A percentile compares a stretch with the other conserved stretches of the same genome.
Conservation (phyloP, 2,797 vertebrate species). For the Meriones psammophilus region DNA sequence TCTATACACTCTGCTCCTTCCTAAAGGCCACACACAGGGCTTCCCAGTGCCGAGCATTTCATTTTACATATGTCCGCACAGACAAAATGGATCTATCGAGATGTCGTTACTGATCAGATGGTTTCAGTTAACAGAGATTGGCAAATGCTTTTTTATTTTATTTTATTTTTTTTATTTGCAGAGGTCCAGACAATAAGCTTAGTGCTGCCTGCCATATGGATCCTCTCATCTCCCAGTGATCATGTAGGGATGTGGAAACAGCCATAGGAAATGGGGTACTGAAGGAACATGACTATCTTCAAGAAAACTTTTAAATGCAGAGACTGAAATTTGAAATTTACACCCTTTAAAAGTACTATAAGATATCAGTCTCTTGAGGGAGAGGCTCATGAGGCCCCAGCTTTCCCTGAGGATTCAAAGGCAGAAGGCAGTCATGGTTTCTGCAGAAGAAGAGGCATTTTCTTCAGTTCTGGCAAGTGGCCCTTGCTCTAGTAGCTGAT, state of each 20-base stretch:
- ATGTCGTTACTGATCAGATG: background rate
- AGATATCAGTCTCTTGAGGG: background rate
- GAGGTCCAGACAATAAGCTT: background rate
- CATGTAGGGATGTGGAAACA: background rate
- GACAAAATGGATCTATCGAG: slow-evolving; percentile 5
- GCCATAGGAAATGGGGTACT: background rate
- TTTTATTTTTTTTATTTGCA: background rate
- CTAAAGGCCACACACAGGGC: background rate
- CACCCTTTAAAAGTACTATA: background rate
- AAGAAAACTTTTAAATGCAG: background rate
- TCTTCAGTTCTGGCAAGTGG: background rate
- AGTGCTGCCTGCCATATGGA: background rate
- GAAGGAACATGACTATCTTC: background rate
- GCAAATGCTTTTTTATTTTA: background rate
- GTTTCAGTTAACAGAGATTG: background rate
- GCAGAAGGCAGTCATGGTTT: background rate
- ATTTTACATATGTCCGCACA: background rate
- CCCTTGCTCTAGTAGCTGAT: background rate
- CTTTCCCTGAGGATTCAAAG: background rate
- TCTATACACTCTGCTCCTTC: background rate
- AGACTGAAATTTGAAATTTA: background rate
- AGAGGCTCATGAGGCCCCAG: background rate
- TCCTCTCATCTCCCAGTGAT: background rate
- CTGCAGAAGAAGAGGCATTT: background rate
- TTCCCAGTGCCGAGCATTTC: background rate